Evolutionary conservation across 1,140 invertebrate species (phyloP).

Genomic region (Panulirus ornatus): DNA sequence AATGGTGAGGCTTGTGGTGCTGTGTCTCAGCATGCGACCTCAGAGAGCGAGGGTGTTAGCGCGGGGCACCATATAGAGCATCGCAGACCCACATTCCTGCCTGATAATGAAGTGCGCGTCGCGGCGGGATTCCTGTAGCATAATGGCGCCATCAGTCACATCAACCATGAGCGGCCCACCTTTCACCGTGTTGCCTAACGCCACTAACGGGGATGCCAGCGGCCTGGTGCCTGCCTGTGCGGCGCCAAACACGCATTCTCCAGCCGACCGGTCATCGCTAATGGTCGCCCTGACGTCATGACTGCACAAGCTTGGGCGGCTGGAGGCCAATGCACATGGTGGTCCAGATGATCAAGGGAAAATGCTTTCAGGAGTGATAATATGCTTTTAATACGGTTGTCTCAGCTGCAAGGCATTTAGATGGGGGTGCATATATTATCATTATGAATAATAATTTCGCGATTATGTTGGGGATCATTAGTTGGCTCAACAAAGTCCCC

Average conservation of each 20-base stretch:
- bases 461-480: too few relatives aligned
- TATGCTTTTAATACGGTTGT: background rate
- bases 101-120: conserved; percentile 17
- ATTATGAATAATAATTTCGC: too few relatives aligned
- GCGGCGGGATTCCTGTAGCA: background rate
- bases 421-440: too few relatives aligned
- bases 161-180: background rate
- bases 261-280: conserved; percentile 37
- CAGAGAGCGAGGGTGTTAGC: conserved; percentile 1
- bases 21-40: too few relatives aligned
- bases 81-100: conserved; percentile 9
- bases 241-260: conserved; percentile 26
- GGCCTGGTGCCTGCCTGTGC: conserved; percentile 27
- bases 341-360: background rate
- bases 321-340: background rate
- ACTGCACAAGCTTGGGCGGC: background rate
- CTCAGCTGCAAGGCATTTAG: too few relatives aligned
- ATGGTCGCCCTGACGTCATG: conserved; percentile 51
- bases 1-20: too few relatives aligned
- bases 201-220: background rate
- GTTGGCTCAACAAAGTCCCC: too few relatives aligned
- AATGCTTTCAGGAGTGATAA: background rate
- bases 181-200: background rate
- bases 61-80: background rate
- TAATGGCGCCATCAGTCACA: conserved; percentile 42